These are phyloP conservation scores for Callopanchax toddi DNA, from an alignment of 2,113 vertebrate species.

Conservation along the genomic window DNA sequence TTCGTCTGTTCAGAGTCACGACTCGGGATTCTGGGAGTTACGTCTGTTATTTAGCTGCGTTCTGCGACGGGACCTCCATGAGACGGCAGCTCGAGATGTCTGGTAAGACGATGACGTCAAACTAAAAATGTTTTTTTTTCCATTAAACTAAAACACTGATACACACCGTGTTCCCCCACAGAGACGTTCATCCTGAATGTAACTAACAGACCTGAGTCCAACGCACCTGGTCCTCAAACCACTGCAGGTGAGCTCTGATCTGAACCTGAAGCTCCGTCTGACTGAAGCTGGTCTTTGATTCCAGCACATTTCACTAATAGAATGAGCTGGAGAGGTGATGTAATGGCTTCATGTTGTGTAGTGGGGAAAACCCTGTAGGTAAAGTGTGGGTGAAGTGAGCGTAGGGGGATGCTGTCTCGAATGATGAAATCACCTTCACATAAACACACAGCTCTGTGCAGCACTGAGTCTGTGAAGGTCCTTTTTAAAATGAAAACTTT, in stretches of 20 bases:
- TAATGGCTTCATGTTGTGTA: not conserved
- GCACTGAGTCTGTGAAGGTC: too few species aligned
- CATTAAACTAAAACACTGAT: not conserved
- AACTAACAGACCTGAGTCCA: not conserved
- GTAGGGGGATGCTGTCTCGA: too few species aligned
- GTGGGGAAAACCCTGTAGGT: not conserved
- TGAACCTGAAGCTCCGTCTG: too few species aligned
- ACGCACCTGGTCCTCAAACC: too few species aligned
- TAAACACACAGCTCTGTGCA: too few species aligned
- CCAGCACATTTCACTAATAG: too few species aligned
- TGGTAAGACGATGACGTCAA: not conserved
- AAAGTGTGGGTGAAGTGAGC: too few species aligned
- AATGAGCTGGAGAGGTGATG: not conserved
- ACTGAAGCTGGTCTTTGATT: too few species aligned
- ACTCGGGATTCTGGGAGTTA: slow-evolving; percentile 17
- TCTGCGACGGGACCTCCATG: not conserved
- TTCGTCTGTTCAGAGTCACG: slow-evolving; percentile 19
- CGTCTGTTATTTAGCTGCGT: not conserved
- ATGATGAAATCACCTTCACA: too few species aligned
- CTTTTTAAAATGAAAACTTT: too few species aligned
- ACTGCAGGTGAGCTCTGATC: too few species aligned
- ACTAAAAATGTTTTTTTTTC: not conserved
- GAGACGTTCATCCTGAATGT: slow-evolving; percentile 1
- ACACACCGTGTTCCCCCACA: too few species aligned
- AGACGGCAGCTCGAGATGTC: not conserved